Percentiles rank a stretch among this genome's conserved stretches.
Evolutionary conservation across 1,140 invertebrate genomes (phyloP).

Genomic region (Oncopeltus fasciatus): DNA sequence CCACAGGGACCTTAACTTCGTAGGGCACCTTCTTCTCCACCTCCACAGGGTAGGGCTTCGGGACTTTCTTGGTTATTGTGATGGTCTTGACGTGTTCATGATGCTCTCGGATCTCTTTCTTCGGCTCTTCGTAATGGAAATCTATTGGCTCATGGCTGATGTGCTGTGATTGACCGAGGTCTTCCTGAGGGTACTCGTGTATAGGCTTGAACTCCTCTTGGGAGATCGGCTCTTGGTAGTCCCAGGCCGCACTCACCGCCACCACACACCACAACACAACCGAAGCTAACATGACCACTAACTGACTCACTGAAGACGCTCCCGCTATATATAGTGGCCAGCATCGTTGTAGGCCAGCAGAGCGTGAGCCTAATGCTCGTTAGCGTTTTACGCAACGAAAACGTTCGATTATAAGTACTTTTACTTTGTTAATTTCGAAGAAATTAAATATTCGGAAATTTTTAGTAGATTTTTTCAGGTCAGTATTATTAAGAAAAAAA

Average conservation of each 20-base stretch:
- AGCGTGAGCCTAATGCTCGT: too few relatives aligned
- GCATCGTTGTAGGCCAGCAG: too few relatives aligned
- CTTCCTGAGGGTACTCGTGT: background rate
- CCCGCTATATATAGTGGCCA: too few relatives aligned
- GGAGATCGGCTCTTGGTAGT: too few relatives aligned
- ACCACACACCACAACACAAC: background rate
- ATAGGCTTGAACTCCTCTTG: background rate
- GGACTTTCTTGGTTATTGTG: slow-evolving; percentile 26
- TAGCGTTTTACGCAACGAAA: too few relatives aligned
- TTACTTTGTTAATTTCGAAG: too few relatives aligned
- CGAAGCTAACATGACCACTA: background rate
- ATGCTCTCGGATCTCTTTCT: background rate
- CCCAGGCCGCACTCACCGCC: too few relatives aligned
- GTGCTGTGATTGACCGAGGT: background rate
- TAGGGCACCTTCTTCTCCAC: slow-evolving; percentile 35
- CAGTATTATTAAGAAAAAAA: too few relatives aligned
- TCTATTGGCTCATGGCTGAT: background rate
- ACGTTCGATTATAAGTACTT: too few relatives aligned
- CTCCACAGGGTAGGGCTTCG: slow-evolving; percentile 47
- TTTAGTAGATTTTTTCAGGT: too few relatives aligned
- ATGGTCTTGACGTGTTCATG: slow-evolving; percentile 12
- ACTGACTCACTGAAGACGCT: too few relatives aligned
- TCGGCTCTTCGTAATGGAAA: background rate
- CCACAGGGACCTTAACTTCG: slow-evolving; percentile 28
- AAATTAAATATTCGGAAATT: too few relatives aligned